These are phyloP conservation scores for Poecilia wingei DNA, from an alignment of 2,797 vertebrate genomes.

Conservation along the genomic window DNA sequence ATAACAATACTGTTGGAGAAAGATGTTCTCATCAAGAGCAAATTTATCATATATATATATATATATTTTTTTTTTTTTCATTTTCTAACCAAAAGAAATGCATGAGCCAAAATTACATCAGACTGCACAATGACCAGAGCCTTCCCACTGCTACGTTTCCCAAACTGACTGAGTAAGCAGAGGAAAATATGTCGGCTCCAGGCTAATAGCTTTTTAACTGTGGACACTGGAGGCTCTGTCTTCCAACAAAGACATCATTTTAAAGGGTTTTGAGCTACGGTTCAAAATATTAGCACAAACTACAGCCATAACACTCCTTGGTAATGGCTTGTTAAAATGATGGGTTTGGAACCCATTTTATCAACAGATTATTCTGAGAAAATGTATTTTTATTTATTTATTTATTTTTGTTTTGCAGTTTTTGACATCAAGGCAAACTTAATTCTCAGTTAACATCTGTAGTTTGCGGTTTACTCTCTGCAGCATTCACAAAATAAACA, in stretches of 20 bases:
- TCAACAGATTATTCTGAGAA: not conserved
- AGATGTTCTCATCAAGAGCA: not conserved
- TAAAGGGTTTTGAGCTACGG: not conserved
- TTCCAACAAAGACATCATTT: not conserved
- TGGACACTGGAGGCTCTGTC: not conserved
- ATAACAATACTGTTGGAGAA: slow-evolving; percentile 10
- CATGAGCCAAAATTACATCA: not conserved
- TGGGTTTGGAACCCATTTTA: not conserved
- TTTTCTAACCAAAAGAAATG: not conserved
- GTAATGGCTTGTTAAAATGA: not conserved
- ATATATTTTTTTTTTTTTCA: not conserved
- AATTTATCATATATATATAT: not conserved
- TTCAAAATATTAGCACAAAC: not conserved
- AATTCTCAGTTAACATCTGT: not conserved
- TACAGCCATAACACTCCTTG: not conserved
- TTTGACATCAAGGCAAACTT: not conserved
- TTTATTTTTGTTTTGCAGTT: not conserved
- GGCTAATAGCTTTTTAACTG: not conserved
- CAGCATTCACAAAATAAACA: not conserved
- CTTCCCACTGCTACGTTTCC: not conserved
- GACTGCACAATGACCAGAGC: not conserved
- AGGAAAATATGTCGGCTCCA: not conserved
- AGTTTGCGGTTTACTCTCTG: not conserved
- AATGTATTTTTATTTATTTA: too few relatives aligned
- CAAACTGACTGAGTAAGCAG: not conserved